Percentiles rank a stretch among this genome's conserved stretches.
phyloP scores from a whole-genome alignment of 2,113 vertebrate species.

The Tenebrosternarchus preto region DNA sequence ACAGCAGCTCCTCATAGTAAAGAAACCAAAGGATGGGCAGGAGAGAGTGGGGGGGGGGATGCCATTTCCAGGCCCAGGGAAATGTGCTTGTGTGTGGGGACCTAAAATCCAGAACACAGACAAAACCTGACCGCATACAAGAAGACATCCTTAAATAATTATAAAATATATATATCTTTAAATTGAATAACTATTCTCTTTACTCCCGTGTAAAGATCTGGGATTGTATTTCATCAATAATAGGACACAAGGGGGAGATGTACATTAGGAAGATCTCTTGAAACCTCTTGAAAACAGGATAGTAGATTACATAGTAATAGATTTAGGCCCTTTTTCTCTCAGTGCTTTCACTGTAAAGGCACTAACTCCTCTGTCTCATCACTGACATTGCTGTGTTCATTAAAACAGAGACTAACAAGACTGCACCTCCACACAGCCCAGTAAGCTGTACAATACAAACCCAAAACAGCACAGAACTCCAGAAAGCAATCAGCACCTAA shows the following conservation, averaged over 20 bases:
- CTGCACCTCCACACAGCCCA: too few relatives aligned
- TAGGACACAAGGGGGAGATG: neutral
- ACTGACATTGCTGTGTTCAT: neutral
- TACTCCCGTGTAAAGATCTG: neutral
- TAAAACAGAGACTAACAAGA: slow-evolving; percentile 10
- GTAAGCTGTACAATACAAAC: too few relatives aligned
- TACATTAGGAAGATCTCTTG: neutral
- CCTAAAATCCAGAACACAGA: neutral
- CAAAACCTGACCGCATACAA: neutral
- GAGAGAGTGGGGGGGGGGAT: neutral
- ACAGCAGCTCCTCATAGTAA: too few relatives aligned
- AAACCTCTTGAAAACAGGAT: neutral
- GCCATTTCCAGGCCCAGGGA: neutral
- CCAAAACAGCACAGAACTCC: slow-evolving; percentile 4
- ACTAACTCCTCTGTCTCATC: slow-evolving; percentile 7
- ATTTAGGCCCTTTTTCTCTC: neutral
- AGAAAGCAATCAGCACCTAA: neutral
- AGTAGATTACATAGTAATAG: neutral
- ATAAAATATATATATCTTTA: neutral
- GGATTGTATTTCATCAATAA: neutral
- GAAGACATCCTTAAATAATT: neutral
- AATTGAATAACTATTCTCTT: neutral
- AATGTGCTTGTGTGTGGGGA: too few relatives aligned
- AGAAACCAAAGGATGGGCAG: too few relatives aligned
- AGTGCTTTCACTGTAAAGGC: neutral